Evolutionary conservation across 2,113 vertebrate species (phyloP), one percentile per base, ranked within the genome.

Genomic region (Saimiri boliviensis): DNA sequence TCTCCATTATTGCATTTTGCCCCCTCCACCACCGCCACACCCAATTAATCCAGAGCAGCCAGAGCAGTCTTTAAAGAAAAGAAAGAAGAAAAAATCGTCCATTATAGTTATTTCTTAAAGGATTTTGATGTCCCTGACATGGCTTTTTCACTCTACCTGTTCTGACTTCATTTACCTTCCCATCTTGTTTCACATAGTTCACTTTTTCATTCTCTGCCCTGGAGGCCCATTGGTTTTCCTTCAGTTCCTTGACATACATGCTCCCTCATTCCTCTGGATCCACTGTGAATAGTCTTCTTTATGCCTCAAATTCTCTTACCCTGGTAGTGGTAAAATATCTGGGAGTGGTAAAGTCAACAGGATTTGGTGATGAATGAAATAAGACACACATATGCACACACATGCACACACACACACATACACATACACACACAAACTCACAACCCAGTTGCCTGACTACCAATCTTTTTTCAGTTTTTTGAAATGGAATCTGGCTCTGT

Each of bases 1-100:
- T 89, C 40, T 80, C 16, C 3, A 49, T 2, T 2, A 52, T 19
- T 80, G 21, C 6, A 11, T 79, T 10, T n/a, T 54, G 3, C 2
- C 13, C 0, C 12, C 32, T 19, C 30, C 11, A n/a, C 27, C n/a
- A 74, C 20, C 52, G n/a, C n/a, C n/a, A 14, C 4, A 2, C 11
- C 11, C 8, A 68, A n/a, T 47, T 80, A 56, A 81, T 21, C 12
- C 30, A 49, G 58, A 94, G 1, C 3, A 74, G 19, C 0, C 37
- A 94, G 16, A 81, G 14, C 9, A 56, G 74, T 79, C 13, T 52
- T 68, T 70, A 35, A 42, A 76, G n/a, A n/a, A 74, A 27, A 60
- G 56, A 8, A 30, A 49, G 45, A 12, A 52, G 32, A 47, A 47
- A 74, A 85, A 81, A 58, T 68, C 16, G 21, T 76, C 40, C 4